Conservation (phyloP, 35 echinoderm and acorn worm genomes). For the Chiridota heheva region DNA sequence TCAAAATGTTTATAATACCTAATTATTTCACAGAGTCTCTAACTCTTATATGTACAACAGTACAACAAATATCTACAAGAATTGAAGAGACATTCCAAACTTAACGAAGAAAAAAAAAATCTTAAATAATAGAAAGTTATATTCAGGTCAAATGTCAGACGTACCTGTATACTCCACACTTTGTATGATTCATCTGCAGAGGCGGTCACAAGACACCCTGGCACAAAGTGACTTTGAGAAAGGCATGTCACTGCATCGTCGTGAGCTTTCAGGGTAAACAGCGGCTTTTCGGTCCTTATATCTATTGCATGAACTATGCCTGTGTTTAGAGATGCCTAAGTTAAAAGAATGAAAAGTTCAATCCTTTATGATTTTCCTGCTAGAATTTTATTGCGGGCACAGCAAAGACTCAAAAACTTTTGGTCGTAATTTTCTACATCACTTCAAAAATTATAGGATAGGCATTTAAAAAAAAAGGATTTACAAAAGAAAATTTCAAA, state of each 20-base stretch:
- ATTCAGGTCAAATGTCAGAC: not conserved
- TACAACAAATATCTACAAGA: not conserved
- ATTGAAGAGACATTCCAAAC: too few relatives aligned
- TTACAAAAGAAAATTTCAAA: not conserved
- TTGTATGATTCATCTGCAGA: slow-evolving; percentile 84
- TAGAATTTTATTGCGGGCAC: too few relatives aligned
- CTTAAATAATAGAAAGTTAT: too few relatives aligned
- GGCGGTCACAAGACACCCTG: slow-evolving; percentile 65
- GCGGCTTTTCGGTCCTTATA: slow-evolving; percentile 61
- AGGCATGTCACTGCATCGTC: slow-evolving; percentile 71
- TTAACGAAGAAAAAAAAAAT: too few relatives aligned
- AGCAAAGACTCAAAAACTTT: too few relatives aligned
- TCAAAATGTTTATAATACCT: too few relatives aligned
- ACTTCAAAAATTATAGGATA: not conserved
- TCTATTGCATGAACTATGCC: slow-evolving; percentile 75
- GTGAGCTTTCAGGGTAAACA: slow-evolving; percentile 87
- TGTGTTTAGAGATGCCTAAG: slow-evolving; percentile 84
- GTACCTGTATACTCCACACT: slow-evolving; percentile 91
- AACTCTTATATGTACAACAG: not conserved
- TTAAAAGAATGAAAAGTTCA: not conserved
- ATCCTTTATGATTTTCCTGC: not conserved
- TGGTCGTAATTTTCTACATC: not conserved
- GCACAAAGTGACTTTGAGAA: slow-evolving; percentile 38
- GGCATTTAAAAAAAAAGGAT: not conserved
- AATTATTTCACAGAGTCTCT: too few relatives aligned